Conservation (phyloP, 2,797 vertebrate genomes). For the Choloepus didactylus region DNA sequence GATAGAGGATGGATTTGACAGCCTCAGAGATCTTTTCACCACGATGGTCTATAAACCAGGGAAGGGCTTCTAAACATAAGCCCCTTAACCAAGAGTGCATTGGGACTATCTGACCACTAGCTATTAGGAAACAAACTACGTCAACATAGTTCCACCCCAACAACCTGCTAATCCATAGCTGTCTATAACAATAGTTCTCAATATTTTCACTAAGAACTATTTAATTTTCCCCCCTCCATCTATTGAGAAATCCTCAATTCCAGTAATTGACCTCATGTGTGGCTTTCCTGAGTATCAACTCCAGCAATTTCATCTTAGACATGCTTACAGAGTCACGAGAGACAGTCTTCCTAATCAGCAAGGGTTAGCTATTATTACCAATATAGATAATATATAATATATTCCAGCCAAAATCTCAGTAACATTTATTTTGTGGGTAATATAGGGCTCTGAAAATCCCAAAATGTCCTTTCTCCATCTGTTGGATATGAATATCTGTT, state of each 20-base stretch:
- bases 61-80: conserved; percentile 18
- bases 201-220: neutral
- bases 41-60: conserved; percentile 46
- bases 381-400: neutral
- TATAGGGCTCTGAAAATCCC: neutral
- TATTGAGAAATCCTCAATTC: neutral
- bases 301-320: neutral
- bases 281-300: neutral
- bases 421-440: neutral
- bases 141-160: neutral
- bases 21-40: conserved; percentile 52
- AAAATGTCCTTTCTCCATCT: neutral
- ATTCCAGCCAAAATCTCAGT: conserved; percentile 23
- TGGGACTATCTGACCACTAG: conserved; percentile 50
- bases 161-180: neutral
- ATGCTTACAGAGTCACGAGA: neutral
- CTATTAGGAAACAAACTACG: neutral
- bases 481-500: neutral
- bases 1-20: conserved; percentile 20
- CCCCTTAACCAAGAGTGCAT: neutral
- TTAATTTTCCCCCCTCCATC: neutral
- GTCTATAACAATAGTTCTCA: neutral
- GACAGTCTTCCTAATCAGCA: neutral
- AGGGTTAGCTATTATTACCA: neutral
- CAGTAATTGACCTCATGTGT: neutral